These are phyloP conservation scores for Eudyptes chrysolophus DNA, from an alignment of 2,113 vertebrate species.

Conservation along the genomic window DNA sequence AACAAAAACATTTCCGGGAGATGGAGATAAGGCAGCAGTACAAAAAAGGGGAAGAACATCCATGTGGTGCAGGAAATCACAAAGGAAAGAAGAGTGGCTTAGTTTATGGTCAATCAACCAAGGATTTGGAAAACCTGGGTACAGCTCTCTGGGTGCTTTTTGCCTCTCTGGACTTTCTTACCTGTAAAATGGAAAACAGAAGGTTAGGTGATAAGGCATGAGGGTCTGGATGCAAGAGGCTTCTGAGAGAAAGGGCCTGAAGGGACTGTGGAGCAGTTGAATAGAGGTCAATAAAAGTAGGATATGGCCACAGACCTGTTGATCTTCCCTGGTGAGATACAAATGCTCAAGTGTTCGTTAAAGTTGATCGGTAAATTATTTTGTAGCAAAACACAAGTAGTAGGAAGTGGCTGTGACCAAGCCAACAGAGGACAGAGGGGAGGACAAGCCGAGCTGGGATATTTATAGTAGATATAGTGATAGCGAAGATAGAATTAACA, in stretches of 20 bases:
- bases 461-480: background rate
- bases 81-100: background rate
- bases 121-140: background rate
- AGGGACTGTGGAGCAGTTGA: background rate
- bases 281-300: background rate
- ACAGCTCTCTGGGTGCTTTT: background rate
- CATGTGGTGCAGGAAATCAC: background rate
- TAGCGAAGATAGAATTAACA: background rate
- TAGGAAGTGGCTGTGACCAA: background rate
- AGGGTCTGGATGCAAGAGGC: background rate
- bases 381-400: background rate
- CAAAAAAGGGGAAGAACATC: background rate
- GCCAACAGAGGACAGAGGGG: background rate
- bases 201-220: background rate
- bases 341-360: background rate
- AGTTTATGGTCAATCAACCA: background rate
- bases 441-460: background rate
- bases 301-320: background rate
- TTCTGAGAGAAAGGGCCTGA: background rate
- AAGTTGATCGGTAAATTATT: background rate
- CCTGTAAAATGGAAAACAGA: background rate
- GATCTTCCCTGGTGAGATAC: background rate
- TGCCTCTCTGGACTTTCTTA: background rate
- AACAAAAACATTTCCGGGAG: background rate
- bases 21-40: background rate